Percentiles rank a stretch among this genome's conserved stretches.
Conservation (phyloP, 2,888 invertebrate genomes). For the Hermodice carunculata region DNA sequence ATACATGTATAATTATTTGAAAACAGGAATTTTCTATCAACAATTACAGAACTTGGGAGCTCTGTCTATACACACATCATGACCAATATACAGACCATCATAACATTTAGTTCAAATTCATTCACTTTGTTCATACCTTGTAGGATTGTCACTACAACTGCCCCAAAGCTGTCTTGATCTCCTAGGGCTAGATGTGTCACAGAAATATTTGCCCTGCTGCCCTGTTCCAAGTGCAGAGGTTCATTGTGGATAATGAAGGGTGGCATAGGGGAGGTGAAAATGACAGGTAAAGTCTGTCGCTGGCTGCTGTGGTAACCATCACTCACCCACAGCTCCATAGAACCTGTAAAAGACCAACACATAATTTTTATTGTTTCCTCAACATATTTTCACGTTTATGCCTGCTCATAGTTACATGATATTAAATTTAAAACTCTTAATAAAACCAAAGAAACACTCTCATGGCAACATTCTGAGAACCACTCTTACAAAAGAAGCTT, state of each 20-base stretch:
- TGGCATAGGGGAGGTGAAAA: not conserved
- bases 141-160: not conserved
- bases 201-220: not conserved
- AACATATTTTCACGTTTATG: not conserved
- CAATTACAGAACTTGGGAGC: too few relatives aligned
- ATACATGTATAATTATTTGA: too few relatives aligned
- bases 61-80: too few relatives aligned
- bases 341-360: not conserved
- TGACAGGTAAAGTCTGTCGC: not conserved
- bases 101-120: too few relatives aligned
- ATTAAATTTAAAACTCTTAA: too few relatives aligned
- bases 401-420: too few relatives aligned
- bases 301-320: not conserved
- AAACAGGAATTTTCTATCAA: too few relatives aligned
- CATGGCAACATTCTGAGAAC: too few relatives aligned
- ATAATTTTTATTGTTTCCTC: not conserved
- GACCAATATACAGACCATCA: too few relatives aligned
- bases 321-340: not conserved
- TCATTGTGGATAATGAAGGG: not conserved
- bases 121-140: not conserved
- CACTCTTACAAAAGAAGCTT: too few relatives aligned
- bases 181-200: not conserved
- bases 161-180: constrained; percentile 5
- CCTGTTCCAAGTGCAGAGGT: not conserved
- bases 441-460: too few relatives aligned